phyloP scores from a whole-genome alignment of 2,797 vertebrate genomes.

The Falco peregrinus region DNA sequence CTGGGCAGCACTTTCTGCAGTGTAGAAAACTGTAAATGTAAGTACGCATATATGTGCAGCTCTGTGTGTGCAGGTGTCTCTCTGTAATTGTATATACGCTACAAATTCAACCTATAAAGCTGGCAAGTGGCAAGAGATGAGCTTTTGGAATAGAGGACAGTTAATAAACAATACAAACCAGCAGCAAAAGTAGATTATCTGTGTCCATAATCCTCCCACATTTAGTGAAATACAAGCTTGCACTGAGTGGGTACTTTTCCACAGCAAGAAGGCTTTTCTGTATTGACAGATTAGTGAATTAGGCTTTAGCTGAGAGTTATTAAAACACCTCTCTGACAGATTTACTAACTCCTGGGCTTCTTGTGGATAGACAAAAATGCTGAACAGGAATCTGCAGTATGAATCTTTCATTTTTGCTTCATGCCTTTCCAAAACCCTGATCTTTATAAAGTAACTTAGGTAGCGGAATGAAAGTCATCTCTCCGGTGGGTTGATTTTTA shows the following conservation, averaged over 20 bases:
- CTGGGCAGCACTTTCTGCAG: background rate
- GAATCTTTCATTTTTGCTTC: conserved; percentile 29
- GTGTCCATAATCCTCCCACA: background rate
- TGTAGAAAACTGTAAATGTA: background rate
- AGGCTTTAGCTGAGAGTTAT: conserved; percentile 52
- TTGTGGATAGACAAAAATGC: conserved; percentile 18
- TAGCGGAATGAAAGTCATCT: background rate
- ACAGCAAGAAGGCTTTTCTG: conserved; percentile 38
- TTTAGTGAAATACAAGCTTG: background rate
- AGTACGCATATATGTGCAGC: background rate
- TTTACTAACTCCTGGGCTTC: conserved; percentile 50
- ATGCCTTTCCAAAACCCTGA: background rate
- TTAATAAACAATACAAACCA: conserved; percentile 1
- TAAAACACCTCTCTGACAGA: conserved; percentile 60
- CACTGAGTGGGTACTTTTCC: conserved; percentile 27
- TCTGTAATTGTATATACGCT: background rate
- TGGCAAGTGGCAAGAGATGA: background rate
- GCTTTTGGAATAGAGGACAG: background rate
- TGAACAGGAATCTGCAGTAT: background rate
- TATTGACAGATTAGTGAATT: conserved; percentile 64
- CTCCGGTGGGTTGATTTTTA: background rate
- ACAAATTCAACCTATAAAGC: background rate
- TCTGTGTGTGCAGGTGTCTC: background rate
- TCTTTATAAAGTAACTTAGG: background rate
- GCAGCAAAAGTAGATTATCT: background rate